A percentile compares a stretch with the other conserved stretches of the same genome.
Evolutionary conservation across 2,888 invertebrate species (phyloP).

Genomic region (Caenorhabditis japonica): DNA sequence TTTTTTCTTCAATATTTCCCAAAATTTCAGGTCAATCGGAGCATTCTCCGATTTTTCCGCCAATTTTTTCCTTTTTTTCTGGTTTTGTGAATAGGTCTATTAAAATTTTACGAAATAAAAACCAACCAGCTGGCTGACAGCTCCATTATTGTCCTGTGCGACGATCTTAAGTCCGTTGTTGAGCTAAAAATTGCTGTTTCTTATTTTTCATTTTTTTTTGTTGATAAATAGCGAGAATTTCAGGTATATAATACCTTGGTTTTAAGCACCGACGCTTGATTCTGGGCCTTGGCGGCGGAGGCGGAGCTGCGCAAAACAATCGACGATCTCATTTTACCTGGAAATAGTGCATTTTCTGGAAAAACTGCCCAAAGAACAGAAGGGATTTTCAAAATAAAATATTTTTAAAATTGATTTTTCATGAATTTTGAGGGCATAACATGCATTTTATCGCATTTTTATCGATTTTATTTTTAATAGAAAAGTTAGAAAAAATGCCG

Average conservation of each 20-base stretch:
- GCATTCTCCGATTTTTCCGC: too few species aligned
- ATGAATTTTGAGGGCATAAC: too few species aligned
- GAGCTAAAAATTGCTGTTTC: slow-evolving; percentile 20
- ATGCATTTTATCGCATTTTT: too few species aligned
- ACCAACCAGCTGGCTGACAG: slow-evolving; percentile 79
- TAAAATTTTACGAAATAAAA: neutral
- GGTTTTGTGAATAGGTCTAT: too few species aligned
- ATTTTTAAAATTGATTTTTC: too few species aligned
- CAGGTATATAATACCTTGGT: slow-evolving; percentile 11
- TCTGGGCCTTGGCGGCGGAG: slow-evolving; percentile 17
- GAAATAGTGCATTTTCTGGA: neutral
- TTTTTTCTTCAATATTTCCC: neutral
- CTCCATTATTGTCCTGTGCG: slow-evolving; percentile 86
- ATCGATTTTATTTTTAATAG: too few species aligned
- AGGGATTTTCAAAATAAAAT: too few species aligned
- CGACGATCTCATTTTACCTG: slow-evolving; percentile 47
- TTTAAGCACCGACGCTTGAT: neutral
- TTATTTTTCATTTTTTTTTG: neutral
- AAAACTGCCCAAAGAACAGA: too few species aligned
- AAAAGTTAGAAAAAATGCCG: too few species aligned
- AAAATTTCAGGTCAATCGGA: too few species aligned
- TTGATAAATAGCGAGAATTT: neutral
- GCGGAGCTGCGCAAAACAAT: slow-evolving; percentile 27
- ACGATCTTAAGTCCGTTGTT: slow-evolving; percentile 83
- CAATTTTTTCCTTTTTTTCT: too few species aligned